Percentiles rank a stretch among this genome's conserved stretches.
phyloP scores from a whole-genome alignment of 2,888 invertebrate genomes.

The Agrypnus murinus region DNA sequence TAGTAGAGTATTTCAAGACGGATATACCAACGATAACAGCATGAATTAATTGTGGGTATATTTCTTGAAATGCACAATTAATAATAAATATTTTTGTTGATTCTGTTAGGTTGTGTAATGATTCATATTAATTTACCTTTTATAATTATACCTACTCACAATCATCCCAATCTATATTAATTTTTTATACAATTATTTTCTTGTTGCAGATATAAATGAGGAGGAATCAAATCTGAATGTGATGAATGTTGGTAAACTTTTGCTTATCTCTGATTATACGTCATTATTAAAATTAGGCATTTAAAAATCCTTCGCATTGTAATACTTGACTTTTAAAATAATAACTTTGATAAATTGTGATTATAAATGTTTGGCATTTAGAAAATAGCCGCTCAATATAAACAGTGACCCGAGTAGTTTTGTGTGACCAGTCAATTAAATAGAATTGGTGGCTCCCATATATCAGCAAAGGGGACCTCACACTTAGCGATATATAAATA shows the following conservation, averaged over 20 bases:
- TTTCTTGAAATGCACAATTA: neutral
- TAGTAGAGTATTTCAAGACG: too few relatives aligned
- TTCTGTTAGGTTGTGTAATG: too few relatives aligned
- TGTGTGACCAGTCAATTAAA: constrained; percentile 69
- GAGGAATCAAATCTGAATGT: too few relatives aligned
- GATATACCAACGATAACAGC: neutral
- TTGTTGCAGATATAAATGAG: too few relatives aligned
- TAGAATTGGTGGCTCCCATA: constrained; percentile 68
- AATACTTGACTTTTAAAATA: neutral
- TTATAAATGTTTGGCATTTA: constrained; percentile 11
- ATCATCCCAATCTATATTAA: too few relatives aligned
- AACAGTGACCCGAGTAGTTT: constrained; percentile 63
- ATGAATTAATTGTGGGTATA: neutral
- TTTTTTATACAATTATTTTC: too few relatives aligned
- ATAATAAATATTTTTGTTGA: too few relatives aligned
- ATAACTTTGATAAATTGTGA: constrained; percentile 14
- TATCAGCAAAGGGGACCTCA: constrained; percentile 67
- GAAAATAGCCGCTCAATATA: constrained; percentile 53
- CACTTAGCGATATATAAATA: constrained; percentile 66
- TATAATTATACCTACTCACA: too few relatives aligned
- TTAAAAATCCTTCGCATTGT: neutral
- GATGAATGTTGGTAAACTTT: too few relatives aligned
- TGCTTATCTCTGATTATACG: too few relatives aligned
- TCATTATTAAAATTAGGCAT: neutral
- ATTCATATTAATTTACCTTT: too few relatives aligned